Percentiles rank a stretch among this genome's conserved stretches.
These are phyloP conservation scores for Heliornis fulica DNA, from an alignment of 2,113 vertebrate species.

Conservation along the genomic window DNA sequence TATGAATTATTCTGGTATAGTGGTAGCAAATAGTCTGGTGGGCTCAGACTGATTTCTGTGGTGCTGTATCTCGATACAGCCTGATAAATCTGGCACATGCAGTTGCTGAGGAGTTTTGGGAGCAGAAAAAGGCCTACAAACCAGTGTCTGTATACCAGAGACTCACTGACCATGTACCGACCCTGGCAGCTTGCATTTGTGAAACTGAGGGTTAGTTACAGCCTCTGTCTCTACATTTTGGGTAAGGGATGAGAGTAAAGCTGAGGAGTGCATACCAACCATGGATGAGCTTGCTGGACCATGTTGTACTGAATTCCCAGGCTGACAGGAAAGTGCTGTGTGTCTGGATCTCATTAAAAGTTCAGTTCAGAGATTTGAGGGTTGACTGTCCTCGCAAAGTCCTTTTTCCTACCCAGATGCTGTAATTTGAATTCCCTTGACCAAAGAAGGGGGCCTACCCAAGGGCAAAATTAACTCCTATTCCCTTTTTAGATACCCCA, in stretches of 20 bases:
- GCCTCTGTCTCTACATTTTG: not conserved
- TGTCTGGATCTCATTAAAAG: not conserved
- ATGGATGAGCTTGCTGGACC: not conserved
- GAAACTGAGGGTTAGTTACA: not conserved
- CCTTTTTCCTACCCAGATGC: not conserved
- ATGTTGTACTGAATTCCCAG: not conserved
- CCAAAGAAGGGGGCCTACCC: not conserved
- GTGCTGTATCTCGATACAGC: conserved; percentile 42
- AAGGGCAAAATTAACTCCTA: not conserved
- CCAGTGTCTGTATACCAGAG: not conserved
- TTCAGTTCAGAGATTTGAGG: not conserved
- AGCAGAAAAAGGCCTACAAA: not conserved
- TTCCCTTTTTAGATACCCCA: not conserved
- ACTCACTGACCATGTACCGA: not conserved
- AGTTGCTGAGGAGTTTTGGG: conserved; percentile 25
- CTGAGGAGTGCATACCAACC: not conserved
- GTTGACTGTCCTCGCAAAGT: not conserved
- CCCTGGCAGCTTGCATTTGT: not conserved
- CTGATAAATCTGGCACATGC: conserved; percentile 42
- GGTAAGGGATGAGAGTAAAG: not conserved
- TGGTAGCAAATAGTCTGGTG: not conserved
- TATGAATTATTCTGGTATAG: conserved; percentile 45
- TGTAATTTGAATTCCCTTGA: not conserved
- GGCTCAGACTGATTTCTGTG: conserved; percentile 60
- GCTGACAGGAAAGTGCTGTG: not conserved